phyloP scores from a whole-genome alignment of 2,888 invertebrate genomes.

The Epinotia brunnichana region DNA sequence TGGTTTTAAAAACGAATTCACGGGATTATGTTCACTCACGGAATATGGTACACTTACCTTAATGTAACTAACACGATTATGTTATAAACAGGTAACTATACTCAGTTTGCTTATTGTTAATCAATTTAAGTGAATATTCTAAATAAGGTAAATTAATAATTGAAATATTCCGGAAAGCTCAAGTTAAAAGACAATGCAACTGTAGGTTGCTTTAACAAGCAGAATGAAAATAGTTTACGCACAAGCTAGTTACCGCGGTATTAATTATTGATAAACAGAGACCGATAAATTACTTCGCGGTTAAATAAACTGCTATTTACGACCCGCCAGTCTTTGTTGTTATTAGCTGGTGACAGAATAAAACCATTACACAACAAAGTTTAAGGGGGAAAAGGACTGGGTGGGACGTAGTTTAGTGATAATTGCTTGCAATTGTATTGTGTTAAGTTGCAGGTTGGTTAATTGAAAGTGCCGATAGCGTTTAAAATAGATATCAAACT shows the following conservation, averaged over 20 bases:
- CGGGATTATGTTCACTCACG: too few relatives aligned
- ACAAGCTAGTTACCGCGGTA: constrained; percentile 30
- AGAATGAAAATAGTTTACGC: constrained; percentile 33
- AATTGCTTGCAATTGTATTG: neutral
- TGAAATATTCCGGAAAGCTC: neutral
- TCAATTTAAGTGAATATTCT: too few relatives aligned
- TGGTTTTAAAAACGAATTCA: too few relatives aligned
- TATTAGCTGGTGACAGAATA: constrained; percentile 38
- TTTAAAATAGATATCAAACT: neutral
- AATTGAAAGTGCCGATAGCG: neutral
- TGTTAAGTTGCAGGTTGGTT: neutral
- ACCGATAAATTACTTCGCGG: constrained; percentile 36
- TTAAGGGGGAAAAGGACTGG: neutral
- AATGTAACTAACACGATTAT: too few relatives aligned
- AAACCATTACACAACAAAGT: constrained; percentile 6
- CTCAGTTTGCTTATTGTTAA: too few relatives aligned
- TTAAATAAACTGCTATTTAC: constrained; percentile 39
- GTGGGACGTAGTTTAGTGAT: neutral
- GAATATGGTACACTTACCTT: too few relatives aligned
- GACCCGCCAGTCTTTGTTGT: constrained; percentile 12
- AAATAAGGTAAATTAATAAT: too few relatives aligned
- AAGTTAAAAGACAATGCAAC: neutral
- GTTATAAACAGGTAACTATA: too few relatives aligned
- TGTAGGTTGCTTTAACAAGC: neutral
- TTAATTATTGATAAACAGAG: constrained; percentile 42